Evolutionary conservation across 2,888 invertebrate genomes (phyloP).

Genomic region (Drosophila longiperda): DNA sequence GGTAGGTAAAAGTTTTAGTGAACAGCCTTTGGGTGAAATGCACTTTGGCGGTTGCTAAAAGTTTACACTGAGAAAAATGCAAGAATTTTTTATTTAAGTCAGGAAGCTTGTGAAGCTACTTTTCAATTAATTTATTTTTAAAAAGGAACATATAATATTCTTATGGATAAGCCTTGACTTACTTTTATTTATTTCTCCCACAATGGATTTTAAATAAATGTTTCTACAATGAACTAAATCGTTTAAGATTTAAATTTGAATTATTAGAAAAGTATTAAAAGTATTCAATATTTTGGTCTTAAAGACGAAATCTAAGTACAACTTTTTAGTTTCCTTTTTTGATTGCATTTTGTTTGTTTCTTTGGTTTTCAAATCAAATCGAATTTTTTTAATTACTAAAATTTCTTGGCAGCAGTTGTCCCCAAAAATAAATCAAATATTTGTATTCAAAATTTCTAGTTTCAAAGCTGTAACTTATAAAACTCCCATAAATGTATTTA

Average conservation of each 20-base stretch:
- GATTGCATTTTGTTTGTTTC: fast-evolving
- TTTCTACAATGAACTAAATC: neutral
- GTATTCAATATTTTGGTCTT: neutral
- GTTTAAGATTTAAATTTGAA: neutral
- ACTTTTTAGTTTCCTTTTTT: neutral
- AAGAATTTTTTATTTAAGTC: neutral
- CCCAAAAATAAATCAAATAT: neutral
- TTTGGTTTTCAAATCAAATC: neutral
- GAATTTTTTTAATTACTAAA: neutral
- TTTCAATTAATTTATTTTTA: neutral
- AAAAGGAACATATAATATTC: neutral
- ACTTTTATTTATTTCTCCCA: neutral
- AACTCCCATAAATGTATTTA: neutral
- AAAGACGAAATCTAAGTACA: neutral
- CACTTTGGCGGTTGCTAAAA: slow-evolving; percentile 61
- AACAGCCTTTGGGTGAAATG: slow-evolving; percentile 61
- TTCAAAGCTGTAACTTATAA: neutral
- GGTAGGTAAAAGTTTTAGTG: slow-evolving; percentile 54
- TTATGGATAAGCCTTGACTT: neutral
- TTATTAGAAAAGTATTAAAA: fast-evolving
- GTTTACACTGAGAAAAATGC: slow-evolving; percentile 26
- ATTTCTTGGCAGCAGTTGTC: neutral
- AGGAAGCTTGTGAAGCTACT: neutral
- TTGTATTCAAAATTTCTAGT: neutral
- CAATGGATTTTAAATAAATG: neutral